Base-by-base conservation (phyloP, 2,113 vertebrate species). In the Tringa solitaria region DNA sequence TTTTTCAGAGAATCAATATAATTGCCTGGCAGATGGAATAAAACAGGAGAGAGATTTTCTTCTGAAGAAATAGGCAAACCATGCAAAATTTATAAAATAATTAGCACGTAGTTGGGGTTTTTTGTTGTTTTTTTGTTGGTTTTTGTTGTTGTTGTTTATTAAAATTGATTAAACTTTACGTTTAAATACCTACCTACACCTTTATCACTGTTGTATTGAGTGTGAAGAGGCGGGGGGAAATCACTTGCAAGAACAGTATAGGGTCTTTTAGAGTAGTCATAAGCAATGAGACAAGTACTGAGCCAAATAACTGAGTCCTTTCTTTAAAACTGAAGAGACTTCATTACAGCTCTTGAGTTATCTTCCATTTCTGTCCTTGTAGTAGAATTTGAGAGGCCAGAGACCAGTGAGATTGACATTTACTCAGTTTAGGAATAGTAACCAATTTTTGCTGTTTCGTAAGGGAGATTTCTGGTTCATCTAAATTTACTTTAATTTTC, bases 141-240 rank as follows among this genome's bases (percentile, higher is more conserved):
- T 19, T 33, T 57, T 57, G 10, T 53, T 53, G 30, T 19, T 12
- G 7, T 32, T 19, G 22, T 18, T 63, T 16, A 16, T 2, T 45
- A 23, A 22, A 33, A 32, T 15, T 28, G 0, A 28, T 43, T 35
- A 41, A 68, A 32, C 6, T 59, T 81, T 35, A 11, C 15, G 10
- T 69, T 82, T 74, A 68, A 76, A 11, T 69, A 69, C 3, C 22
- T 54, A 17, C 16, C 10, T 59, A 8, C 7, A 1, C 18, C 8
- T 84, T 84, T 90, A 45, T 17, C 4, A 14, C 23, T 63, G 9
- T 48, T 76, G 11, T 51, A 8, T 18, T 30, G 48, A 50, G 3
- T 13, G 10, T 8, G 8, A 3, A 8, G 4, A 77, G 10, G 6
- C 27, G 4, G 7, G 11, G 2, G 4, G 12, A 24, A 45, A 9